Conservation (phyloP, 2,113 vertebrate genomes). For the Hucho hucho region DNA sequence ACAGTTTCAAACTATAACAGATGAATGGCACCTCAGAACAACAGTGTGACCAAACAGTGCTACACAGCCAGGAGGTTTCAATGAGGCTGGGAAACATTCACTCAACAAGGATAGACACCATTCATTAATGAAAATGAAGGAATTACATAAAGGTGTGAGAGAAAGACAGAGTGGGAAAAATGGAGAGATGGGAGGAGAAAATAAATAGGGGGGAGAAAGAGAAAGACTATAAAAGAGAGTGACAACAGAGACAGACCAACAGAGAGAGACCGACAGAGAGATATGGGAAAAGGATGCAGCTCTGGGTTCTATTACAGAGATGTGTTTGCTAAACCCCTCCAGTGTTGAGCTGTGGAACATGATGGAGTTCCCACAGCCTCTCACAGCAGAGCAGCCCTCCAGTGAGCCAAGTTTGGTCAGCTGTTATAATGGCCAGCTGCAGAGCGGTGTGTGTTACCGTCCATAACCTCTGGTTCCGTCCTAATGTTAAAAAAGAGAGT, state of each 20-base stretch:
- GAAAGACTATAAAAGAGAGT: not conserved
- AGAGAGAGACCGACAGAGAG: no score
- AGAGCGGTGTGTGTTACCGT: not conserved
- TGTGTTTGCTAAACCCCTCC: no score
- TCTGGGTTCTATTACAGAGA: not conserved
- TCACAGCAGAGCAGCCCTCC: slow-evolving; percentile 54
- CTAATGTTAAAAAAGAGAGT: no score
- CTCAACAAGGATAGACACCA: no score
- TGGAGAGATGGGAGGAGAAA: not conserved
- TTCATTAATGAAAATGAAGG: not conserved
- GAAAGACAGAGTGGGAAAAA: slow-evolving; percentile 1
- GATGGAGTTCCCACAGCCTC: not conserved
- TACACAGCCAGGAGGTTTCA: no score
- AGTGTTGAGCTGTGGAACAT: no score
- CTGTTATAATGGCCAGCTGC: slow-evolving; percentile 53
- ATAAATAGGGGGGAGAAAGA: not conserved
- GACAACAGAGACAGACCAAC: not conserved
- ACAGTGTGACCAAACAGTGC: no score
- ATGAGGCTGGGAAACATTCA: no score
- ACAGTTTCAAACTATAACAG: no score
- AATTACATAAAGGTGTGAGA: not conserved
- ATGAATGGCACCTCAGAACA: no score
- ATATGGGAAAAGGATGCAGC: no score
- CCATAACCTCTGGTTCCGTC: no score
- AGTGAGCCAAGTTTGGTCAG: slow-evolving; percentile 74